A percentile compares a stretch with the other conserved stretches of the same genome.
phyloP scores from a whole-genome alignment of 1,140 invertebrate species.

The Drosophila pruinosa region DNA sequence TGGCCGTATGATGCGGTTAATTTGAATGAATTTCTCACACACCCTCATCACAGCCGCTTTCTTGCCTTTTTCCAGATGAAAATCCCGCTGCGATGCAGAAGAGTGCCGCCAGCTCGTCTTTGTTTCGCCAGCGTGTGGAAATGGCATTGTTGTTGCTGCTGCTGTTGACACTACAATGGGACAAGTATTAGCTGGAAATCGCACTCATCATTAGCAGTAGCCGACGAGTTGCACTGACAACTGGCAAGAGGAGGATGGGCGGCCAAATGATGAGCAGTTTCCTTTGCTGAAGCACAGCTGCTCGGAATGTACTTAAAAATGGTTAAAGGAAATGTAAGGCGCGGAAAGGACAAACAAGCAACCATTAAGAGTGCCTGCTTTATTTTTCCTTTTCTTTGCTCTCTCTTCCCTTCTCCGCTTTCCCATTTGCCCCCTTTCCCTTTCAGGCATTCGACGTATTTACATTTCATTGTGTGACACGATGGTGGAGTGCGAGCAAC shows the following conservation, averaged over 20 bases:
- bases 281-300: not conserved
- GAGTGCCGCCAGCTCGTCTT: slow-evolving; percentile 43
- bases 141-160: not conserved
- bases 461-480: slow-evolving; percentile 70
- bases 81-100: slow-evolving; percentile 80
- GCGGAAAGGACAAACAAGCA: slow-evolving; percentile 37
- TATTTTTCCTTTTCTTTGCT: slow-evolving; percentile 26
- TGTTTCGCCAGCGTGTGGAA: slow-evolving; percentile 8
- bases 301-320: slow-evolving; percentile 20
- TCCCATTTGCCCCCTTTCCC: slow-evolving; percentile 26
- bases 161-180: slow-evolving; percentile 27
- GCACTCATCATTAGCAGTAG: not conserved
- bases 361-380: slow-evolving; percentile 15
- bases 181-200: slow-evolving; percentile 29
- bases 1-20: slow-evolving; percentile 32
- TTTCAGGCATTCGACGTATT: slow-evolving; percentile 63
- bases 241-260: not conserved
- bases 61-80: slow-evolving; percentile 71
- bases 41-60: slow-evolving; percentile 1
- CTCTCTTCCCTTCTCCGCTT: not conserved
- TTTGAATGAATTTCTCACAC: slow-evolving; percentile 37
- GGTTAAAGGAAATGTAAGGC: slow-evolving; percentile 35
- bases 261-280: slow-evolving; percentile 22
- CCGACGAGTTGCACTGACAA: not conserved
- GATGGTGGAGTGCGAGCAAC: slow-evolving; percentile 4